Conservation (phyloP, 2,888 invertebrate genomes). For the Phania funesta region DNA sequence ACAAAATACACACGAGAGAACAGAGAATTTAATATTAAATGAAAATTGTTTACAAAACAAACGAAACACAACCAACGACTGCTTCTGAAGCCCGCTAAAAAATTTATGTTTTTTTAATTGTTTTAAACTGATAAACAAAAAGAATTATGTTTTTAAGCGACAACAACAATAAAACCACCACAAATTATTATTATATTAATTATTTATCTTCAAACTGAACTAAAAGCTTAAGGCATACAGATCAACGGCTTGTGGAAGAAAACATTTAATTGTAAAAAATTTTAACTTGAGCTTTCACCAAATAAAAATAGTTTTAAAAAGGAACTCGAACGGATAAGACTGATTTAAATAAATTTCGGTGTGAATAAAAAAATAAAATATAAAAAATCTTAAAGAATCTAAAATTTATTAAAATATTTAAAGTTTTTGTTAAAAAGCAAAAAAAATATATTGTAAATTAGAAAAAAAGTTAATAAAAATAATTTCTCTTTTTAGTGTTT, state of each 20-base stretch:
- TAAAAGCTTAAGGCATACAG: conserved; percentile 37
- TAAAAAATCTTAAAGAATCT: neutral
- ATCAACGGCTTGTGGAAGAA: neutral
- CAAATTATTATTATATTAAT: conserved; percentile 43
- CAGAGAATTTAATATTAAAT: conserved; percentile 7
- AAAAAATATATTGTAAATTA: neutral
- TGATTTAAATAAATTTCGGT: conserved; percentile 53
- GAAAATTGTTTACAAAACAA: conserved; percentile 42
- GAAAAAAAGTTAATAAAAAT: neutral
- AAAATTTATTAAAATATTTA: conserved; percentile 17
- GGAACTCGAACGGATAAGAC: conserved; percentile 67
- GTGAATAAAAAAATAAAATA: conserved; percentile 25
- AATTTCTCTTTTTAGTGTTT: neutral
- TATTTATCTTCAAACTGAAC: conserved; percentile 60
- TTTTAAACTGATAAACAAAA: conserved; percentile 59
- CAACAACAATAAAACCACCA: conserved; percentile 39
- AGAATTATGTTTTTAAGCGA: conserved; percentile 45
- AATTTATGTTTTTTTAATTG: conserved; percentile 21
- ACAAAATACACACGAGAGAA: conserved; percentile 34
- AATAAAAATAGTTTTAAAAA: conserved; percentile 59
- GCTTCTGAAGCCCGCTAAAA: conserved; percentile 58
- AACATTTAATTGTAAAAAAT: neutral
- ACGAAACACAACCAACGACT: conserved; percentile 32
- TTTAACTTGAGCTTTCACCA: conserved; percentile 13
- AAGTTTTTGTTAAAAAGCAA: neutral